Percentiles rank a stretch among this genome's conserved stretches.
These are phyloP conservation scores for Nomia melanderi DNA, from an alignment of 1,140 invertebrate species.

Conservation along the genomic window DNA sequence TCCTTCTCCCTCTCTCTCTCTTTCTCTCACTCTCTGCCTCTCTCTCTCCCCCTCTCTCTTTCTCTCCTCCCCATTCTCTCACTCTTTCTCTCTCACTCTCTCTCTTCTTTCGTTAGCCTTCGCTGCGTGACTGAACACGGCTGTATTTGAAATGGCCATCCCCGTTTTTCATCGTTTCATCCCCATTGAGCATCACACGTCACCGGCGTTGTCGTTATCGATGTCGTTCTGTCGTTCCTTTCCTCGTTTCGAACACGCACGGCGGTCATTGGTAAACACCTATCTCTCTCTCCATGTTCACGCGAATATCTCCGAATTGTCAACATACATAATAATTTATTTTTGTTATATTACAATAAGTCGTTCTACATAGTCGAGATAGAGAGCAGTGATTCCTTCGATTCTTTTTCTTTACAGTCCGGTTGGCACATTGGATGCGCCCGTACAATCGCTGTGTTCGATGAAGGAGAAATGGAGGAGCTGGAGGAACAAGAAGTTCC, in stretches of 20 bases:
- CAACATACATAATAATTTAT: slow-evolving; percentile 68
- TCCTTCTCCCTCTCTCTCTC: not conserved
- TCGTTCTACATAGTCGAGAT: slow-evolving; percentile 65
- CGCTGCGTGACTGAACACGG: not conserved
- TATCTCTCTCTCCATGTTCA: slow-evolving; percentile 39
- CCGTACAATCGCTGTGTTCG: slow-evolving; percentile 20
- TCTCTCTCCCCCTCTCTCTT: too few species aligned
- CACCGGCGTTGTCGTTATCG: not conserved
- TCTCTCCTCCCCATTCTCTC: not conserved
- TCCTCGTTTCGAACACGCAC: slow-evolving; percentile 46
- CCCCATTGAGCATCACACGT: slow-evolving; percentile 6
- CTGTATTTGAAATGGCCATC: not conserved
- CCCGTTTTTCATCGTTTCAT: slow-evolving; percentile 4
- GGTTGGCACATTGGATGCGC: slow-evolving; percentile 40
- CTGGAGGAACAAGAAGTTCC: too few species aligned
- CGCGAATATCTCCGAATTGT: slow-evolving; percentile 59
- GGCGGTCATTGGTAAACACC: slow-evolving; percentile 43
- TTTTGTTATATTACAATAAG: slow-evolving; percentile 67
- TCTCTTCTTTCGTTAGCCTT: not conserved
- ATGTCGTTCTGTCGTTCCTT: not conserved
- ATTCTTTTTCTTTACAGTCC: slow-evolving; percentile 38
- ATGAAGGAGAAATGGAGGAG: slow-evolving; percentile 22
- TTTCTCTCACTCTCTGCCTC: too few species aligned
- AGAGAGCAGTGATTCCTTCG: slow-evolving; percentile 53
- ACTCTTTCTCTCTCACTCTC: not conserved